Base-by-base conservation (phyloP, 2,113 vertebrate genomes). In the Cyanoderma ruficeps region DNA sequence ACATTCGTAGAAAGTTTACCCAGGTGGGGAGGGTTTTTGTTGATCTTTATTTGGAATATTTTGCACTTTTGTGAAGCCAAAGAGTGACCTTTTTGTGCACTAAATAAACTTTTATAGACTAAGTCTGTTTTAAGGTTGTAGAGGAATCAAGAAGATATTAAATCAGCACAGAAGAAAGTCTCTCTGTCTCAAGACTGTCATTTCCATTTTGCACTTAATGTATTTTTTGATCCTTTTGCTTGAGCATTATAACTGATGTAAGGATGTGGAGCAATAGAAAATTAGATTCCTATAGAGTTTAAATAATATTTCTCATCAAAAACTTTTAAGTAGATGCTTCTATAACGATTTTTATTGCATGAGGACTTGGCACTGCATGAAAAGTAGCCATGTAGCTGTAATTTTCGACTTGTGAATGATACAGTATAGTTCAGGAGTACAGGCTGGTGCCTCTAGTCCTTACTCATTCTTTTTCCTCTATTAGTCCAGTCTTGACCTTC, bases 51-150 rank as follows among this genome's bases (percentile, higher is more conserved):
- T 64, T 47, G 22, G 39, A 87, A 23, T 37, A 47, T 69, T 75
- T 93, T 92, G 46, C n/a, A 49, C 30, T 65, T 92, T 72, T 83
- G 61, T 93, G 70, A 95, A 93, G 19, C 46, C 20, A 75, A 71
- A 96, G 94, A 95, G 12, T 19, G 27, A 83, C 39, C 9, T 82
- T 91, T 72, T 28, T 83, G 53, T 57, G 49, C 59, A 67, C 64
- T 91, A 95, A 96, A 81, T 68, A 82, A 88, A 91, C 67, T 82
- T 93, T 56, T 50, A 91, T 27, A 84, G 24, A 50, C 31, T 78
- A 68, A 89, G 41, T 88, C 59, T 31, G 55, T 80, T 93, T 87
- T 88, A 93, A 97, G 60, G 28, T 91, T 85, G 50, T 13, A 83
- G 37, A 57, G 23, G n/a, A 44, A 53, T 76, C 31, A 46, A 31